phyloP scores from a whole-genome alignment of 2,797 vertebrate species.

The Adelosebastes latens region DNA sequence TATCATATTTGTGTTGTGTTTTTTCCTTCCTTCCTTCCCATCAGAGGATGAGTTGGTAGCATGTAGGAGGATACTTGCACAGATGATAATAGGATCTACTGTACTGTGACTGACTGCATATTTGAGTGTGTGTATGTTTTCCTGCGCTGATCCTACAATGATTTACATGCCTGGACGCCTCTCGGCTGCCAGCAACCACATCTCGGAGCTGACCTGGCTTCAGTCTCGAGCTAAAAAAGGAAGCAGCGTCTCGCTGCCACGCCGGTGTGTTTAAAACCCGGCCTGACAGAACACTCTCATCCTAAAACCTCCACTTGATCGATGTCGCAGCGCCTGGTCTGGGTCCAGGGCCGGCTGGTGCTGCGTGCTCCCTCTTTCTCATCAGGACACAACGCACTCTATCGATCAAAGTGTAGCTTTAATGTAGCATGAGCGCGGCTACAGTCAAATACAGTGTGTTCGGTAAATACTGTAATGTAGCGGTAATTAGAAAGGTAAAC shows the following conservation, averaged over 20 bases:
- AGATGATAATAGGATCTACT: constrained; percentile 40
- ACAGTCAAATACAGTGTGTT: not conserved
- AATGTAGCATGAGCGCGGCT: not conserved
- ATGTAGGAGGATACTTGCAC: constrained; percentile 8
- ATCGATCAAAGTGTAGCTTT: not conserved
- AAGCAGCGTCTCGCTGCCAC: constrained; percentile 50
- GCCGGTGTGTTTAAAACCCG: constrained; percentile 61
- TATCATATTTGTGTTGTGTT: not conserved
- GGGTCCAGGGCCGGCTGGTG: constrained; percentile 24
- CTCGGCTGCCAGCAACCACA: constrained; percentile 58
- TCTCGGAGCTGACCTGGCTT: constrained; percentile 55
- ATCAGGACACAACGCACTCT: not conserved
- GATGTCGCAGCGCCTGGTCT: constrained; percentile 39
- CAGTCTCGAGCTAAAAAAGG: constrained; percentile 74
- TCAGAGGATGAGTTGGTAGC: not conserved
- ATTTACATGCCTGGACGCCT: constrained; percentile 61
- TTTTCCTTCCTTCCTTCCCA: not conserved
- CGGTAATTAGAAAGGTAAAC: not conserved
- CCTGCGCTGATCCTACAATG: constrained; percentile 41
- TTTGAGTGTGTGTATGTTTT: constrained; percentile 18
- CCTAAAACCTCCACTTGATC: constrained; percentile 57
- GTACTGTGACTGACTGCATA: constrained; percentile 22
- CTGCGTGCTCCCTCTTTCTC: not conserved
- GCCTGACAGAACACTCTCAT: constrained; percentile 53
- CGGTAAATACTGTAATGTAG: not conserved